Conservation (phyloP, 2,888 invertebrate genomes). For the Slavum lentiscoides region DNA sequence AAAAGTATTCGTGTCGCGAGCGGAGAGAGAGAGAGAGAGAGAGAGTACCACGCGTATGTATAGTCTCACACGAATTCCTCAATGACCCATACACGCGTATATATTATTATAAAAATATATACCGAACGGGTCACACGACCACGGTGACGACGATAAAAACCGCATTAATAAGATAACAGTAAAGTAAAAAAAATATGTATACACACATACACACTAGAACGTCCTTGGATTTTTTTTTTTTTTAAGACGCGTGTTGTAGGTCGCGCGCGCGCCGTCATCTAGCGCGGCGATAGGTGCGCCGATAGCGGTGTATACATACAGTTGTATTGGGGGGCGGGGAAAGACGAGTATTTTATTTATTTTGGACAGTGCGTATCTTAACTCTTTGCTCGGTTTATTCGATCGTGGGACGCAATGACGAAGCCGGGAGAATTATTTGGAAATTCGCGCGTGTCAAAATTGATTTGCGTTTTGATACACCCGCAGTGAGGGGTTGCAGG, state of each 20-base stretch:
- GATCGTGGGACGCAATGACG: too few species aligned
- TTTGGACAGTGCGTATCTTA: too few species aligned
- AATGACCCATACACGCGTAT: neutral
- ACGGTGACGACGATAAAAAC: slow-evolving; percentile 17
- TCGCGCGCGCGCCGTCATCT: neutral
- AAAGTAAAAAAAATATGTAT: slow-evolving; percentile 37
- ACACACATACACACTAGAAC: neutral
- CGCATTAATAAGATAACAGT: slow-evolving; percentile 51
- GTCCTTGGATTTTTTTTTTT: slow-evolving; percentile 28
- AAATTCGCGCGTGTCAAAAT: too few species aligned
- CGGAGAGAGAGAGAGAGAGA: too few species aligned
- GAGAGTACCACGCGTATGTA: too few species aligned
- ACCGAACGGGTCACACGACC: slow-evolving; percentile 19
- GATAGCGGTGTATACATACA: neutral
- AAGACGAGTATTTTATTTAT: too few species aligned
- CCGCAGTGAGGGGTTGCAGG: too few species aligned
- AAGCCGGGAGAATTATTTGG: too few species aligned
- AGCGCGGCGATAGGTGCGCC: slow-evolving; percentile 18
- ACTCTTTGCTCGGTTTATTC: too few species aligned
- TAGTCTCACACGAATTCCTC: neutral
- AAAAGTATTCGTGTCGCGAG: too few species aligned
- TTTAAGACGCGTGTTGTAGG: slow-evolving; percentile 39
- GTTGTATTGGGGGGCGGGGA: too few species aligned
- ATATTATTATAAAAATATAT: neutral
- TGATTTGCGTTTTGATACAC: too few species aligned